phyloP scores from a whole-genome alignment of 64 coral and sea anemone genomes.

The Anthopleura sola region DNA sequence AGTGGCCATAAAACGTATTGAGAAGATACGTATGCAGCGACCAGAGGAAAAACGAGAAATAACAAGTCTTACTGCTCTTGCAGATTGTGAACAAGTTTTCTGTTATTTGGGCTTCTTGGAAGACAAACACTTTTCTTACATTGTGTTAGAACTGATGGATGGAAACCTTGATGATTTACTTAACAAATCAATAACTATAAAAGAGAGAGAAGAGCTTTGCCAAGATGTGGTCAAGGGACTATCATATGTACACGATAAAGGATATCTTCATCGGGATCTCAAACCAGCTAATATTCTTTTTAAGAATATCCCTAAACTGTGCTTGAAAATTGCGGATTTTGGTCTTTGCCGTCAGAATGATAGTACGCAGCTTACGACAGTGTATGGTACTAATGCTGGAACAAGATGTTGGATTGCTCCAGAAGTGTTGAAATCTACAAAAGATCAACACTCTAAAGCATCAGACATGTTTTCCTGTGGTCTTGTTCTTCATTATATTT shows the following conservation, averaged over 20 bases:
- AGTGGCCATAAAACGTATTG: constrained; percentile 49
- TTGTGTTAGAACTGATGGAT: constrained; percentile 68
- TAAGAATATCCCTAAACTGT: constrained; percentile 23
- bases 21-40: background rate
- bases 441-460: background rate
- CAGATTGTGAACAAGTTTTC: constrained; percentile 35
- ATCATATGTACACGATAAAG: constrained; percentile 31
- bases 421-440: background rate
- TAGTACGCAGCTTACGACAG: background rate
- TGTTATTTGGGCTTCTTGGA: constrained; percentile 35
- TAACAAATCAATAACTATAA: background rate
- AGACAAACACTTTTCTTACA: constrained; percentile 37
- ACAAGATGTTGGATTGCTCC: constrained; percentile 28
- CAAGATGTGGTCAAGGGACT: background rate
- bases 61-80: constrained; percentile 1
- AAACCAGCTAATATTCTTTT: constrained; percentile 67
- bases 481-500: constrained; percentile 4
- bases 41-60: constrained; percentile 36
- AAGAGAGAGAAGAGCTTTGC: background rate
- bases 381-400: background rate
- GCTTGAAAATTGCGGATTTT: constrained; percentile 64
- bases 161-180: constrained; percentile 46
- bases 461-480: constrained; percentile 3
- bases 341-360: constrained; percentile 27
- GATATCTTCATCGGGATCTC: constrained; percentile 49